Conservation (phyloP, 2,113 vertebrate species). For the Rhea americana region DNA sequence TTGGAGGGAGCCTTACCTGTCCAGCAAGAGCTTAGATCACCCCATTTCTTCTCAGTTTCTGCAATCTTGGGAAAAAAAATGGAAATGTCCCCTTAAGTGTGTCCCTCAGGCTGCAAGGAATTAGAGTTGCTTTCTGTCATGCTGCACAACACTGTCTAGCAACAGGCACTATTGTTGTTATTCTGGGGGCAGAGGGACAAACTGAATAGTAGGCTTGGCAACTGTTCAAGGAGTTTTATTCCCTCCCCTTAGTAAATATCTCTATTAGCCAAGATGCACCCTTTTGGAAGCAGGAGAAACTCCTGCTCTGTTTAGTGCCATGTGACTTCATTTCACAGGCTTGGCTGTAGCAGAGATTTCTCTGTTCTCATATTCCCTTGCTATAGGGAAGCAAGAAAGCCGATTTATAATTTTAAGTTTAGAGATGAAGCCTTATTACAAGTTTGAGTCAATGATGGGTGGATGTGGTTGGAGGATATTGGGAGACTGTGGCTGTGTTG, state of each 20-base stretch:
- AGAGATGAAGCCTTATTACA: not conserved
- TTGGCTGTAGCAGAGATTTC: not conserved
- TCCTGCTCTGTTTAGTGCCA: not conserved
- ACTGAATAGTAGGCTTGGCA: slow-evolving; percentile 41
- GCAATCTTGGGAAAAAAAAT: not conserved
- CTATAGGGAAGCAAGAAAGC: not conserved
- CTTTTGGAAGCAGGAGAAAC: not conserved
- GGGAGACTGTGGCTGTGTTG: not conserved
- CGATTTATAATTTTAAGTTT: not conserved
- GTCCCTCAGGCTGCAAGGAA: not conserved
- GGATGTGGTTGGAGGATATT: not conserved
- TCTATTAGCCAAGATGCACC: slow-evolving; percentile 41
- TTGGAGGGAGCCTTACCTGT: not conserved
- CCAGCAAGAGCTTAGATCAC: not conserved
- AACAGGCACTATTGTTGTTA: slow-evolving; percentile 1
- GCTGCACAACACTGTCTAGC: not conserved
- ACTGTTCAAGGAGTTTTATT: not conserved
- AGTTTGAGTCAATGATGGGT: not conserved
- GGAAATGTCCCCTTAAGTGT: not conserved
- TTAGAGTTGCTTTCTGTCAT: not conserved
- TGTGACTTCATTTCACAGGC: not conserved
- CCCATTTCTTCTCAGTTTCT: not conserved
- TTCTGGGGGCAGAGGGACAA: not conserved
- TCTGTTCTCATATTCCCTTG: not conserved
- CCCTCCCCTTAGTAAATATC: not conserved